These are phyloP conservation scores for Leptonema lineaticorne DNA, from an alignment of 1,140 invertebrate genomes.

Conservation along the genomic window DNA sequence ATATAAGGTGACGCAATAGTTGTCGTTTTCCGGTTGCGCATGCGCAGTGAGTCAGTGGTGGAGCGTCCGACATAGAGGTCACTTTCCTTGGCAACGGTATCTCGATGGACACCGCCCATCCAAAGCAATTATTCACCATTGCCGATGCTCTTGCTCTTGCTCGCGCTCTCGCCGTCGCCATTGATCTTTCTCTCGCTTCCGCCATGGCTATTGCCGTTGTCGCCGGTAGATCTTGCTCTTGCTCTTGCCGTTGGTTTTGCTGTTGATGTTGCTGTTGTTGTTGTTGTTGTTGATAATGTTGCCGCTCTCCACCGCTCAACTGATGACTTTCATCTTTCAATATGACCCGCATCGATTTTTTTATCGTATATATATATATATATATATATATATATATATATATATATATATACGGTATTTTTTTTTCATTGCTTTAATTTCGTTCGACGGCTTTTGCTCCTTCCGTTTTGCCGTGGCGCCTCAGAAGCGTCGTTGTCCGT, in stretches of 20 bases:
- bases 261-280: no score
- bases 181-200: no score
- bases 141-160: no score
- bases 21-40: no score
- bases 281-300: no score
- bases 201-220: no score
- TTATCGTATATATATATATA: not conserved
- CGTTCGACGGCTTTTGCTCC: no score
- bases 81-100: constrained; percentile 15
- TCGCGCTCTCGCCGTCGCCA: no score
- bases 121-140: constrained; percentile 4
- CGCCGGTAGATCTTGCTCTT: no score
- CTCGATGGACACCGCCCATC: not conserved
- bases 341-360: constrained; percentile 15
- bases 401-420: not conserved
- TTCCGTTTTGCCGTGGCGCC: no score
- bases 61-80: not conserved
- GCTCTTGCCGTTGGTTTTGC: no score
- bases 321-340: constrained; percentile 15
- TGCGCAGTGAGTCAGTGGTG: constrained; percentile 8
- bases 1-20: constrained; percentile 1
- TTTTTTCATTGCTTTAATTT: not conserved
- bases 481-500: no score
- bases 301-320: not conserved
- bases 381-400: not conserved